Evolutionary conservation across 2,888 invertebrate species (phyloP), one percentile per base, ranked within the genome.

Genomic region (Caenorhabditis drosophilae): DNA sequence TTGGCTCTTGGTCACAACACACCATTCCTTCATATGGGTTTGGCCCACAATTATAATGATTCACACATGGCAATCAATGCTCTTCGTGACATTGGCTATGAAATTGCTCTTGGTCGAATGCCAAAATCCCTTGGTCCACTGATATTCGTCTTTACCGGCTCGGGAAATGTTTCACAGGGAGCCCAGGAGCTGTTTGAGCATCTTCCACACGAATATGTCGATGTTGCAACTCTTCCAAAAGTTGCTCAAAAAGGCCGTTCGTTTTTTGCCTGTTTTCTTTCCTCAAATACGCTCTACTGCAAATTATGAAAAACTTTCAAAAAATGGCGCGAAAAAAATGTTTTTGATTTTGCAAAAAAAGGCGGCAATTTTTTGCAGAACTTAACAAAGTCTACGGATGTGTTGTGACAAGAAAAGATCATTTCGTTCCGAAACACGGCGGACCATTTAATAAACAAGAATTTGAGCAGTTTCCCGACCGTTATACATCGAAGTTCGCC

Each of bases 21-120:
- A 0, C 98, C 98, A 0, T 98, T 99, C 83, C 95, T 98, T 90
- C 95, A 98, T 83, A 92, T 98, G 70, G 97, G 95, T 0, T 93
- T 95, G 4, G 94, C 98, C 0, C 98, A 98, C 84, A 99, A 99
- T 85, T 99, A 99, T 85, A 89, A 97, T 34, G 95, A 92, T 84
- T 94, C 93, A 0, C 93, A 93, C 78, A 95, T 96, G 93, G 97
- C 97, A 0, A 89, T 92, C 25, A 97, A 98, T 85, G 93, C 96
- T 0, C 91, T 99, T 40, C 88, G 98, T 18, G 98, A 98, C 84
- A 93, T 95, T n/a, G 98, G 98, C 0, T 99, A 99, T 85, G 97
- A 98, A 86, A 93, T 99, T 46, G 90, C 97, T 0, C 86, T 99
- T 50, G 92, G 89, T 53, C 90, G 93, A 87, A 92, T 99, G 93